phyloP scores from a whole-genome alignment of 2,797 vertebrate genomes.

The Catamblyrhynchus diadema region DNA sequence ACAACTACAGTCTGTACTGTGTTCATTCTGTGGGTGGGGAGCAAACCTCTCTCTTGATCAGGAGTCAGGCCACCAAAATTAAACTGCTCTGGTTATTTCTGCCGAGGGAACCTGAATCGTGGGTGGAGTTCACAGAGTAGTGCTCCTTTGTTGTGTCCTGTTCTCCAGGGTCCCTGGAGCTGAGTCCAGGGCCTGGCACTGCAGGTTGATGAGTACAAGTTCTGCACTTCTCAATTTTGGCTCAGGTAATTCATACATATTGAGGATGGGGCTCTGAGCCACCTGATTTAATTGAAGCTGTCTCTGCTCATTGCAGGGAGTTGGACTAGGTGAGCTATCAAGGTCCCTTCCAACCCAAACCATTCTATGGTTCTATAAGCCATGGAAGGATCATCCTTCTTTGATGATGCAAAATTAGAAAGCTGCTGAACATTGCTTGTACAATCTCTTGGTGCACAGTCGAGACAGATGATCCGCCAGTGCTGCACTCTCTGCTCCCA shows the following conservation, averaged over 20 bases:
- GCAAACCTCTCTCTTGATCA: neutral
- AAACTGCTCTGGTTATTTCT: neutral
- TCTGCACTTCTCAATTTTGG: neutral
- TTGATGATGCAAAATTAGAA: neutral
- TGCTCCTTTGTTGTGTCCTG: neutral
- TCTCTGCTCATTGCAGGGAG: neutral
- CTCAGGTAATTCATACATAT: neutral
- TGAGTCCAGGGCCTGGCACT: neutral
- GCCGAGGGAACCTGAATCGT: rapidly evolving
- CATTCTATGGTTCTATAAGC: neutral
- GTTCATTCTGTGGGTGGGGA: rapidly evolving
- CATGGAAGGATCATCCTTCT: neutral
- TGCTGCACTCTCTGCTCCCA: neutral
- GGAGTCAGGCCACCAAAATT: neutral
- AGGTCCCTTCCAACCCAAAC: neutral
- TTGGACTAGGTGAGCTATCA: neutral
- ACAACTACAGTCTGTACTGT: neutral
- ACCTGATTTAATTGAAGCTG: neutral
- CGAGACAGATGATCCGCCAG: neutral
- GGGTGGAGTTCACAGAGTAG: neutral
- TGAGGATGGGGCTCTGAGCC: neutral
- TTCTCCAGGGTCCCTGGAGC: neutral
- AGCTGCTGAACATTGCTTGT: neutral
- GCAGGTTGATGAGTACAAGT: neutral
- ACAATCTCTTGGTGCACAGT: neutral